Evolutionary conservation across 2,113 vertebrate species (phyloP).

Genomic region (Pangasianodon hypophthalmus): DNA sequence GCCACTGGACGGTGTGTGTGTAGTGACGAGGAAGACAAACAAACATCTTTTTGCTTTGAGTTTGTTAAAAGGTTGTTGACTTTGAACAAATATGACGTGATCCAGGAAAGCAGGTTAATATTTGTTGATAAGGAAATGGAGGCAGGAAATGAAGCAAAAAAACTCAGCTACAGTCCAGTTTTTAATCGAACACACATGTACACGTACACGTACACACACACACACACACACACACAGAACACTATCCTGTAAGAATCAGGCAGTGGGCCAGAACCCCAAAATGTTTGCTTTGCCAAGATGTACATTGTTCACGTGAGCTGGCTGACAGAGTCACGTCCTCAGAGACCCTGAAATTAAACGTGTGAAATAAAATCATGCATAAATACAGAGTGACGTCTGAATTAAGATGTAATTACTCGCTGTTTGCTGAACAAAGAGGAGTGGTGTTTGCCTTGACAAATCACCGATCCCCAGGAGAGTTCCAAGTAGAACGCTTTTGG

Average conservation of each 20-base stretch:
- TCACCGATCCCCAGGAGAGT: slow-evolving; percentile 55
- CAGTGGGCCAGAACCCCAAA: neutral
- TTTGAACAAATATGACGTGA: slow-evolving; percentile 20
- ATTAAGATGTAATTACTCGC: slow-evolving; percentile 66
- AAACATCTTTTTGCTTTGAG: slow-evolving; percentile 7
- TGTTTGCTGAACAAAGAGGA: slow-evolving; percentile 58
- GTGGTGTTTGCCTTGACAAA: slow-evolving; percentile 64
- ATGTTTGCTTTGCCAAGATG: neutral
- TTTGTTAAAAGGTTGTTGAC: neutral
- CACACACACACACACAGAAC: neutral
- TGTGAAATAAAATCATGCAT: slow-evolving; percentile 59
- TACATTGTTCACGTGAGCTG: slow-evolving; percentile 12
- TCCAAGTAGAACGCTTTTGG: neutral
- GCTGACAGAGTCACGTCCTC: slow-evolving; percentile 45
- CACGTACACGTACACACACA: neutral
- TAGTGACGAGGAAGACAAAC: neutral
- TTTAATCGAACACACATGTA: slow-evolving; percentile 33
- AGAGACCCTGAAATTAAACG: slow-evolving; percentile 54
- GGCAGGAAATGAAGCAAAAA: slow-evolving; percentile 25
- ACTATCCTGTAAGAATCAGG: neutral
- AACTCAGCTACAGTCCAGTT: neutral
- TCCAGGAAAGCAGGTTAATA: slow-evolving; percentile 17
- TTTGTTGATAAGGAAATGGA: slow-evolving; percentile 27
- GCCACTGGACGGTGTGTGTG: slow-evolving; percentile 25
- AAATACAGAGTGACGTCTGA: slow-evolving; percentile 59